Percentiles rank a stretch among this genome's conserved stretches.
These are phyloP conservation scores for Bombus confusus DNA, from an alignment of 1,140 invertebrate species.

Conservation along the genomic window DNA sequence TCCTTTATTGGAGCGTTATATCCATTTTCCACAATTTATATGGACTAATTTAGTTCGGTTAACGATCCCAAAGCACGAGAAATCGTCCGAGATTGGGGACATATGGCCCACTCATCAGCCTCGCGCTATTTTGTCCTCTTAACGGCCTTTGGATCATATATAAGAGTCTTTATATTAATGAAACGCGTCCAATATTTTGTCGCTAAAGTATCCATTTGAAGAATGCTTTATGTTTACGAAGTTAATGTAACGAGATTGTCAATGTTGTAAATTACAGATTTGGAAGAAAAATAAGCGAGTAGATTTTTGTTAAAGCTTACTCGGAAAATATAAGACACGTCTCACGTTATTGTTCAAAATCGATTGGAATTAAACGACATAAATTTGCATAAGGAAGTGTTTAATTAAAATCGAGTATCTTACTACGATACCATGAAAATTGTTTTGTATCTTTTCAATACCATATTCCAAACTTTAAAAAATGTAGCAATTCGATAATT, in stretches of 20 bases:
- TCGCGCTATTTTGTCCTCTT: background rate
- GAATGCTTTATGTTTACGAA: background rate
- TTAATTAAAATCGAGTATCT: background rate
- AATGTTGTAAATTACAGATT: background rate
- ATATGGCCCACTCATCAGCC: background rate
- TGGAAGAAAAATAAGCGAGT: background rate
- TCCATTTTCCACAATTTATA: background rate
- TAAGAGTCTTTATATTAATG: background rate
- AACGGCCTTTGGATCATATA: no score
- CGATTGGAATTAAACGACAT: no score
- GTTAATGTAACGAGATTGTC: background rate
- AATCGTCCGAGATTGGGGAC: background rate
- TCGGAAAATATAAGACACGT: no score
- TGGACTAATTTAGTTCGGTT: background rate
- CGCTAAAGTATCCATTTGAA: background rate
- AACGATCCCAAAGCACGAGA: background rate
- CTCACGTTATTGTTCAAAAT: no score
- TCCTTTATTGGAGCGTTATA: background rate
- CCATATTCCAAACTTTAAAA: no score
- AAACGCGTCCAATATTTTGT: background rate
- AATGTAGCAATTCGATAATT: no score
- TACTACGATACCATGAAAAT: background rate
- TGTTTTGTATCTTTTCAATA: background rate
- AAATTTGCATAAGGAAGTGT: background rate
- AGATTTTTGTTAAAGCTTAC: no score